Conservation (phyloP, 1,140 invertebrate species). For the Radopholus similis region DNA sequence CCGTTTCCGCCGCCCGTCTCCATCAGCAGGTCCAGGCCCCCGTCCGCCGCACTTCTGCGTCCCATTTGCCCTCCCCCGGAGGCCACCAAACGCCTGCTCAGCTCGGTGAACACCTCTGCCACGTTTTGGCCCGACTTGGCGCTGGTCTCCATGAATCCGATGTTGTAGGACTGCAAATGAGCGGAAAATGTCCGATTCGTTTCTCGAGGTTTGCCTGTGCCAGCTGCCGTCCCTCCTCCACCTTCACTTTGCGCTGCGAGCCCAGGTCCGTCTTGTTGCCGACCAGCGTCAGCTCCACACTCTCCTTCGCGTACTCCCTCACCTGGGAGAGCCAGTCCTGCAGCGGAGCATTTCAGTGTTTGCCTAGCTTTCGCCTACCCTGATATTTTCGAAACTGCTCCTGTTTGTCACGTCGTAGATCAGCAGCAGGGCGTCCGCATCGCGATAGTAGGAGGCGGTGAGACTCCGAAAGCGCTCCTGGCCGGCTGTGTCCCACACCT, state of each 20-base stretch:
- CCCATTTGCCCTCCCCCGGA: neutral
- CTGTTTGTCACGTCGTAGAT: slow-evolving; percentile 97
- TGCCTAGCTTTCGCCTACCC: slow-evolving; percentile 45
- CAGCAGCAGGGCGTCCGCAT: slow-evolving; percentile 90
- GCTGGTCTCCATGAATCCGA: slow-evolving; percentile 51
- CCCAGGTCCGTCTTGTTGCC: slow-evolving; percentile 56
- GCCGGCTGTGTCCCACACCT: slow-evolving; percentile 93
- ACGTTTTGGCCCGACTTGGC: slow-evolving; percentile 59
- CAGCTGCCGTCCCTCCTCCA: slow-evolving; percentile 52
- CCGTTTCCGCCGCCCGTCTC: neutral
- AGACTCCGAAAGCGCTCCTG: slow-evolving; percentile 94
- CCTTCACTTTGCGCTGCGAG: slow-evolving; percentile 47
- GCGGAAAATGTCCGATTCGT: neutral
- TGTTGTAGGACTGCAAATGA: neutral
- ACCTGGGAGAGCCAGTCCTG: slow-evolving; percentile 59
- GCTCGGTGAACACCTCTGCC: slow-evolving; percentile 46
- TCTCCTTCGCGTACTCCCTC: slow-evolving; percentile 55
- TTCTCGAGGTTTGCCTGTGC: slow-evolving; percentile 36
- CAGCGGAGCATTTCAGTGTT: no score
- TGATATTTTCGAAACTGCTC: slow-evolving; percentile 77
- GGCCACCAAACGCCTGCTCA: slow-evolving; percentile 28
- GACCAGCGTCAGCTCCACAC: slow-evolving; percentile 53
- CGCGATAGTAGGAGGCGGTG: slow-evolving; percentile 94
- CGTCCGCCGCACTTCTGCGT: neutral
- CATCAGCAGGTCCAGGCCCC: neutral